Conservation (phyloP, 2,888 invertebrate genomes). For the Choreutis nemorana region DNA sequence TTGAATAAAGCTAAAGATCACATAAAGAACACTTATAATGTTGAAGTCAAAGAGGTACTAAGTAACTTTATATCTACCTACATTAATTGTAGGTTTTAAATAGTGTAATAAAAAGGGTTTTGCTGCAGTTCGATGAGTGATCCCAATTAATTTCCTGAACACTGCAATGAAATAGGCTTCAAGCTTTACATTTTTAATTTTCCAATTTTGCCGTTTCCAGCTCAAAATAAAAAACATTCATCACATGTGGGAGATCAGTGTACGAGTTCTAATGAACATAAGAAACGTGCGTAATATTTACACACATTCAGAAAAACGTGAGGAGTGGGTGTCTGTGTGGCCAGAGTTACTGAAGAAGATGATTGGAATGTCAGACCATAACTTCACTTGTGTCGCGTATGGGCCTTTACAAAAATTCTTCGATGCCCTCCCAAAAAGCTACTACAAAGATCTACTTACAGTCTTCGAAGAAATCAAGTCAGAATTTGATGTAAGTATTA, state of each 20-base stretch:
- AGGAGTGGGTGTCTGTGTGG: conserved; percentile 68
- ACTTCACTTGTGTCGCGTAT: conserved; percentile 70
- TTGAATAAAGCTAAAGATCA: conserved; percentile 62
- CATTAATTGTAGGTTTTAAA: too few species aligned
- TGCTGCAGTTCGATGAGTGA: too few species aligned
- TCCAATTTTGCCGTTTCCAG: conserved; percentile 25
- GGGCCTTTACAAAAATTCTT: conserved; percentile 70
- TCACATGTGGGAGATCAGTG: conserved; percentile 69
- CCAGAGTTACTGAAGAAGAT: conserved; percentile 71
- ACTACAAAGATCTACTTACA: conserved; percentile 56
- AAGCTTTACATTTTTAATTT: too few species aligned
- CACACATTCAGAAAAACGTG: conserved; percentile 69
- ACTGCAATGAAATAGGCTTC: too few species aligned
- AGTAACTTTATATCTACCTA: too few species aligned
- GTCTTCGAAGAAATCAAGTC: conserved; percentile 67
- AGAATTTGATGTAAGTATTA: conserved; percentile 62
- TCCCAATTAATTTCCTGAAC: too few species aligned
- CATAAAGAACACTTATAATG: conserved; percentile 59
- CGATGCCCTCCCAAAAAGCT: conserved; percentile 64
- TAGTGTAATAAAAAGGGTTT: too few species aligned
- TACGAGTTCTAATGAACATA: conserved; percentile 67
- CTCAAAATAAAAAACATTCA: conserved; percentile 71
- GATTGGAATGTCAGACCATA: conserved; percentile 70
- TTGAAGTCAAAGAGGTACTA: conserved; percentile 67
- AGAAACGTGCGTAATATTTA: conserved; percentile 71